Evolutionary conservation across 1,140 invertebrate genomes (phyloP).

Genomic region (Scaptodrosophila lebanonensis): DNA sequence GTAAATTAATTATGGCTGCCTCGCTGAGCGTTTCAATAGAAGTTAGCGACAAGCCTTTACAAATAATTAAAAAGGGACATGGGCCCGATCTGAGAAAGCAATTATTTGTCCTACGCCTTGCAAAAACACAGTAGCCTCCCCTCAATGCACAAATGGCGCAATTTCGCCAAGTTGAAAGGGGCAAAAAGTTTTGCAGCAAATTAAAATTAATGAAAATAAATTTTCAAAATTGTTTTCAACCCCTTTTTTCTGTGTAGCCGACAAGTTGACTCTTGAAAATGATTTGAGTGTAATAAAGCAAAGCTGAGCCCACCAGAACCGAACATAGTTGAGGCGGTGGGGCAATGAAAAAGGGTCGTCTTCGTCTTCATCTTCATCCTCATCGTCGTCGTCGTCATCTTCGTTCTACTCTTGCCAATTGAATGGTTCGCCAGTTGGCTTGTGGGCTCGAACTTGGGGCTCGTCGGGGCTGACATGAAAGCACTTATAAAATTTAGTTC

Average conservation of each 20-base stretch:
- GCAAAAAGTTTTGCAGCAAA: slow-evolving; percentile 62
- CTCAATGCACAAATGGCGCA: slow-evolving; percentile 5
- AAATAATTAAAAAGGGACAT: slow-evolving; percentile 70
- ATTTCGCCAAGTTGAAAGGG: slow-evolving; percentile 8
- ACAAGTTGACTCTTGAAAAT: slow-evolving; percentile 61
- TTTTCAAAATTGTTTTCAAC: slow-evolving; percentile 71
- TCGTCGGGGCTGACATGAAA: slow-evolving; percentile 34
- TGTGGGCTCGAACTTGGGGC: background rate
- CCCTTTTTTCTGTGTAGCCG: slow-evolving; percentile 34
- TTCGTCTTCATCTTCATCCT: background rate
- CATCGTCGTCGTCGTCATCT: slow-evolving; percentile 20
- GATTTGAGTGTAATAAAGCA: slow-evolving; percentile 69
- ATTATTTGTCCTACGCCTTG: slow-evolving; percentile 49
- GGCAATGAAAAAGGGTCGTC: slow-evolving; percentile 38
- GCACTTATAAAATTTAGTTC: slow-evolving; percentile 70
- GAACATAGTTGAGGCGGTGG: slow-evolving; percentile 6
- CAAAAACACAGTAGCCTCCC: background rate
- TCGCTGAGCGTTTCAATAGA: slow-evolving; percentile 25
- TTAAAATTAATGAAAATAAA: slow-evolving; percentile 75
- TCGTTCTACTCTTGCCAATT: too few species aligned
- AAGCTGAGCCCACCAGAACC: slow-evolving; percentile 15
- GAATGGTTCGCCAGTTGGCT: background rate
- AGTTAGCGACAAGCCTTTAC: slow-evolving; percentile 50
- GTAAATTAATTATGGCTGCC: slow-evolving; percentile 68
- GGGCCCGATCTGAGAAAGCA: slow-evolving; percentile 66